phyloP scores from a whole-genome alignment of 1,140 invertebrate genomes.

The Mamestra configurata region DNA sequence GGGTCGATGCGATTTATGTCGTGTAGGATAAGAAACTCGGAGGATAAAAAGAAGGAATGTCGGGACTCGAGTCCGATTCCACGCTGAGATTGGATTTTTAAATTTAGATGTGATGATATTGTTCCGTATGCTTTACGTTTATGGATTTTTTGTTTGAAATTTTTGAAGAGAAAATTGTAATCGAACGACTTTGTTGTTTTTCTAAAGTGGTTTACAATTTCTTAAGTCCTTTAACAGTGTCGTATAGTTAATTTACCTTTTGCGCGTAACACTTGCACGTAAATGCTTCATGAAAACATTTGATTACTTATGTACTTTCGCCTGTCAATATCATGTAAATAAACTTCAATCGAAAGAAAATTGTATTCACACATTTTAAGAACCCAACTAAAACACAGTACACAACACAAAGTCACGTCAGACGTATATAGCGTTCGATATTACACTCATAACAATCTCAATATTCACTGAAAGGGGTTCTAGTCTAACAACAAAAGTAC shows the following conservation, averaged over 20 bases:
- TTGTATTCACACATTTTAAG: background rate
- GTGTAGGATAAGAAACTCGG: constrained; percentile 77
- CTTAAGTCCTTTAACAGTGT: background rate
- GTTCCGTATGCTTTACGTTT: constrained; percentile 63
- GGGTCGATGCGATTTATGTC: constrained; percentile 83
- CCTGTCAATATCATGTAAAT: background rate
- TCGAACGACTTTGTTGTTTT: constrained; percentile 1
- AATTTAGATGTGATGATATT: constrained; percentile 80
- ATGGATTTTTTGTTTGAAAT: constrained; percentile 46
- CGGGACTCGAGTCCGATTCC: constrained; percentile 76
- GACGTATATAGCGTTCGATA: constrained; percentile 30
- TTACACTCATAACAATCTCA: constrained; percentile 30
- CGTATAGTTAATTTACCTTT: too few species aligned
- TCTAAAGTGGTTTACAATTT: background rate
- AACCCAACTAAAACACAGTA: background rate
- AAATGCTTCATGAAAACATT: background rate
- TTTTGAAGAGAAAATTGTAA: constrained; percentile 27
- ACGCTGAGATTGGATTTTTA: constrained; percentile 84
- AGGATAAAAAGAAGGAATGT: constrained; percentile 81
- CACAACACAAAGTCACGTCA: constrained; percentile 22
- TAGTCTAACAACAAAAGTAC: constrained; percentile 29
- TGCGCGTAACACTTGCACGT: too few species aligned
- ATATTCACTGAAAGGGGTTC: constrained; percentile 30
- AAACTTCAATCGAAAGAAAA: background rate
- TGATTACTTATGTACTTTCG: background rate